Conservation (phyloP, 2,888 invertebrate species). For the Dynastes grantii region DNA sequence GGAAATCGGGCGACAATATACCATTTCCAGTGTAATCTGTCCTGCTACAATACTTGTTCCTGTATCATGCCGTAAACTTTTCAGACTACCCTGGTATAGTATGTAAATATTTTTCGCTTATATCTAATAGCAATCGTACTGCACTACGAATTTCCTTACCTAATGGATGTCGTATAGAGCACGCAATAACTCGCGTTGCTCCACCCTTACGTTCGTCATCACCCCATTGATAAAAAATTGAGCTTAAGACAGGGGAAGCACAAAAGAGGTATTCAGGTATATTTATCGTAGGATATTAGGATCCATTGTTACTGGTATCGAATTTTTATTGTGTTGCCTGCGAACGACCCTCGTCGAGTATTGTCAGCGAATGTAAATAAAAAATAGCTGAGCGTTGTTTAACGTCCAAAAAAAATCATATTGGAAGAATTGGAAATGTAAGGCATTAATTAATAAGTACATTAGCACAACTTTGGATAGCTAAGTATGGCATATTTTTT, state of each 20-base stretch:
- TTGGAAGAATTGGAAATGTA: slow-evolving; percentile 24
- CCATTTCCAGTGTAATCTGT: slow-evolving; percentile 57
- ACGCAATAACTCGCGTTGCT: neutral
- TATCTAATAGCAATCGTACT: too few relatives aligned
- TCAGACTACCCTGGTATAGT: too few relatives aligned
- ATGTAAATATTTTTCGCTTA: too few relatives aligned
- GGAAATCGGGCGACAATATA: slow-evolving; percentile 51
- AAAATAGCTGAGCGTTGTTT: slow-evolving; percentile 45
- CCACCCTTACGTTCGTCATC: slow-evolving; percentile 29
- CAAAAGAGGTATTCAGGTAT: slow-evolving; percentile 58
- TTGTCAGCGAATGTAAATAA: slow-evolving; percentile 54
- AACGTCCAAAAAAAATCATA: slow-evolving; percentile 17
- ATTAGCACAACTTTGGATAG: too few relatives aligned
- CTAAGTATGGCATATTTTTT: too few relatives aligned
- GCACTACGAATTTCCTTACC: neutral
- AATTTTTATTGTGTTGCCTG: slow-evolving; percentile 55
- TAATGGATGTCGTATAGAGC: slow-evolving; percentile 26
- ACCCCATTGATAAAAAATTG: slow-evolving; percentile 53
- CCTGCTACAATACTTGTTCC: slow-evolving; percentile 49
- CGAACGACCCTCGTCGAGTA: slow-evolving; percentile 44
- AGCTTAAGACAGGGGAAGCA: slow-evolving; percentile 56
- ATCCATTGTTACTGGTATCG: slow-evolving; percentile 56
- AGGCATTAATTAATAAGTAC: too few relatives aligned
- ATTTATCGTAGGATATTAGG: slow-evolving; percentile 59
- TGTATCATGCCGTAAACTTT: too few relatives aligned